Evolutionary conservation across 1,140 invertebrate genomes (phyloP).

Genomic region (Drosophila suzukii): DNA sequence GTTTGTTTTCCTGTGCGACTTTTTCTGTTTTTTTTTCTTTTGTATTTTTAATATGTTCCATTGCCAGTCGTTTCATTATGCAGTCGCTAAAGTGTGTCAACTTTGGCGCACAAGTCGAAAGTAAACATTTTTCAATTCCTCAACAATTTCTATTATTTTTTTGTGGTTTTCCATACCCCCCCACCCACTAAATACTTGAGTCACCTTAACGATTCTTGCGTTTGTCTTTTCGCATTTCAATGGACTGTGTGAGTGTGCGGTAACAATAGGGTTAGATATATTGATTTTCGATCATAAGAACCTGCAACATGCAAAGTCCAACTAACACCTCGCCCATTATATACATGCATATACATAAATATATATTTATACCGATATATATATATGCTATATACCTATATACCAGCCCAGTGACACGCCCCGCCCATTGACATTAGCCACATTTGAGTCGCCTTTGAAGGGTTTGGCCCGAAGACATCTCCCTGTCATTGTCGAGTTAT

Average conservation of each 20-base stretch:
- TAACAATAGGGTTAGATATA: constrained; percentile 64
- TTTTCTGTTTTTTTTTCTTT: background rate
- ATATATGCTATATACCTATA: constrained; percentile 7
- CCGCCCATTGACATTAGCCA: constrained; percentile 43
- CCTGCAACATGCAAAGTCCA: constrained; percentile 67
- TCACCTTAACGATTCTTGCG: constrained; percentile 42
- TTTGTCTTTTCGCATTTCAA: constrained; percentile 42
- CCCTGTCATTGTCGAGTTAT: constrained; percentile 71
- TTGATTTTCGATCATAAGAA: constrained; percentile 81
- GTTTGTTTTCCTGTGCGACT: constrained; percentile 1
- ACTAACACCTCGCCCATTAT: constrained; percentile 20
- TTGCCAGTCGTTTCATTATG: constrained; percentile 24
- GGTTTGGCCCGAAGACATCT: constrained; percentile 21
- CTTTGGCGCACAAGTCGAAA: constrained; percentile 38
- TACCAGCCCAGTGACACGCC: constrained; percentile 40
- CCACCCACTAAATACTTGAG: constrained; percentile 17
- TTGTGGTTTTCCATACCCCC: background rate
- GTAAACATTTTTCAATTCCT: constrained; percentile 40
- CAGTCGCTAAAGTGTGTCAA: constrained; percentile 37
- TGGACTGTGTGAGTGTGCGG: constrained; percentile 17
- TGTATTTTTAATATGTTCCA: constrained; percentile 32
- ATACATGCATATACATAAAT: constrained; percentile 1
- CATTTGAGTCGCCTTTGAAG: constrained; percentile 11
- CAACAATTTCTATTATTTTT: constrained; percentile 28
- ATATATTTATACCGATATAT: constrained; percentile 5